These are phyloP conservation scores for Limnothrissa miodon DNA, from an alignment of 2,113 vertebrate genomes.

Conservation along the genomic window DNA sequence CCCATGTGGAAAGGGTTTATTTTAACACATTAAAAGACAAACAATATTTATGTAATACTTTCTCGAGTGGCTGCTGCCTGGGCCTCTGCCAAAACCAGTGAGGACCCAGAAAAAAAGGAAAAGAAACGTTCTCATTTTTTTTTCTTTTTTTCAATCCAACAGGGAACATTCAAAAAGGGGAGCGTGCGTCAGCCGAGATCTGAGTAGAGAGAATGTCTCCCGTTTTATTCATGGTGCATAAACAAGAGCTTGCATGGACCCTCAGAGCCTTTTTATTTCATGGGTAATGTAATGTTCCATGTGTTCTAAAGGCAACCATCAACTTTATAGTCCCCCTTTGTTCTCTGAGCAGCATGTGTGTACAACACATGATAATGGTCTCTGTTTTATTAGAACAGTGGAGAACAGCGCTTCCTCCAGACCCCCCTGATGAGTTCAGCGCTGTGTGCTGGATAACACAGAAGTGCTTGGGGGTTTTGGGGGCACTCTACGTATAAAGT, in stretches of 20 bases:
- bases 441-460: background rate
- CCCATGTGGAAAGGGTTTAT: conserved; percentile 54
- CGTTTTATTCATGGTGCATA: background rate
- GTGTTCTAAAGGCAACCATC: background rate
- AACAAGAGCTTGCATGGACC: background rate
- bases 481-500: too few relatives aligned
- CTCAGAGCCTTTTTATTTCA: background rate
- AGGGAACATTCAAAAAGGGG: conserved; percentile 56
- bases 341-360: conserved; percentile 2
- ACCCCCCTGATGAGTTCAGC: background rate
- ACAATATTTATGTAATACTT: conserved; percentile 58
- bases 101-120: conserved; percentile 25
- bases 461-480: background rate
- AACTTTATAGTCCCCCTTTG: conserved; percentile 5
- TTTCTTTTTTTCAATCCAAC: conserved; percentile 50
- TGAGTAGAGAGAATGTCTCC: conserved; percentile 9
- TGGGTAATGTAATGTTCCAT: conserved; percentile 21
- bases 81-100: conserved; percentile 42
- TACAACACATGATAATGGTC: background rate
- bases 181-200: background rate
- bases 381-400: conserved; percentile 20
- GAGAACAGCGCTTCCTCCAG: conserved; percentile 10
- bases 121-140: conserved; percentile 38
- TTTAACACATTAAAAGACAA: conserved; percentile 59
- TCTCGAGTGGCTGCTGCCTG: conserved; percentile 56